Conservation (phyloP, 2,797 vertebrate genomes). For the Hapalemur alaotrensis region DNA sequence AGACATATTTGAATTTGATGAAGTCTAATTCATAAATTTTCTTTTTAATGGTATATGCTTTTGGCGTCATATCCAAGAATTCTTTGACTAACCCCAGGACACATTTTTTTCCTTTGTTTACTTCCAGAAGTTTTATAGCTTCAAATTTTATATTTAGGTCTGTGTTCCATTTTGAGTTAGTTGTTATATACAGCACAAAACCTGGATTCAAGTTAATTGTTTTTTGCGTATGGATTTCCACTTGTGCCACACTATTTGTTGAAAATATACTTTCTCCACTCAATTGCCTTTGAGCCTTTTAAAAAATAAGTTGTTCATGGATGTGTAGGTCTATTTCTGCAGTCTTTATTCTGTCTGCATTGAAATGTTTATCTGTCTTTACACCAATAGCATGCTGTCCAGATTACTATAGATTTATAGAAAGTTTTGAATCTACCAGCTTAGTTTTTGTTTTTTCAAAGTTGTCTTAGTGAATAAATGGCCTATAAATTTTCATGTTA, state of each 20-base stretch:
- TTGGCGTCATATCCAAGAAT: not conserved
- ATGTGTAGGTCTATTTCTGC: not conserved
- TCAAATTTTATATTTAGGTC: not conserved
- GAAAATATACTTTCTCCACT: not conserved
- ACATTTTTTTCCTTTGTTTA: not conserved
- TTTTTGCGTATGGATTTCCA: not conserved
- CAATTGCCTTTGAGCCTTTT: not conserved
- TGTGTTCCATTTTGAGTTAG: not conserved
- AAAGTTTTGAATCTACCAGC: not conserved
- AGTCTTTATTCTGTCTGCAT: not conserved
- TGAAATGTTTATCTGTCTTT: not conserved
- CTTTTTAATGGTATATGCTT: not conserved
- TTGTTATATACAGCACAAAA: not conserved
- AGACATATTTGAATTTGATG: not conserved
- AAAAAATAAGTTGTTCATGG: not conserved
- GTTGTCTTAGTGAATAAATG: not conserved
- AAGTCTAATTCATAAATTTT: not conserved
- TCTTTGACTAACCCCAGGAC: not conserved
- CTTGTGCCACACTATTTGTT: not conserved
- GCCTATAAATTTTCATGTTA: not conserved
- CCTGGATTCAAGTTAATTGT: not conserved
- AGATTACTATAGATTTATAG: not conserved
- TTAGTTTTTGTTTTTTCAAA: not conserved
- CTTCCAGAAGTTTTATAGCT: not conserved
- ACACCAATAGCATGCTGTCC: not conserved